phyloP scores from a whole-genome alignment of 2,797 vertebrate species.

The Neosilurus mollespiculum region DNA sequence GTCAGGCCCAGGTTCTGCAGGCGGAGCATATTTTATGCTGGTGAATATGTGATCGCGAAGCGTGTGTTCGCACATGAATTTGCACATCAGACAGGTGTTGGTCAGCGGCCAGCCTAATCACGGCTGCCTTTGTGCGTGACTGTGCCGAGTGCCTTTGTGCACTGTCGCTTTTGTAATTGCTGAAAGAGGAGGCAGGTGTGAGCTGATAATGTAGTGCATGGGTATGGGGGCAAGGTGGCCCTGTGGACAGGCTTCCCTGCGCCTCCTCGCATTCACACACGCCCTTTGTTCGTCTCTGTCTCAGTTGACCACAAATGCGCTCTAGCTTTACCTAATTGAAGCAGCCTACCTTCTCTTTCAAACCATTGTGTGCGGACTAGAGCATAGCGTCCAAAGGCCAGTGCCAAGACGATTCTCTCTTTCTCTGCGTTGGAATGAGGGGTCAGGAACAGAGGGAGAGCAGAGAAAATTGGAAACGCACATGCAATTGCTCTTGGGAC shows the following conservation, averaged over 20 bases:
- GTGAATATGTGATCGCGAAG: conserved; percentile 35
- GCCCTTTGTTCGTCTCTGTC: conserved; percentile 56
- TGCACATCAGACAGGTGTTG: conserved; percentile 48
- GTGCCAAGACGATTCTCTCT: conserved; percentile 73
- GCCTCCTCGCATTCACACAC: conserved; percentile 29
- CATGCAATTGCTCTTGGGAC: conserved; percentile 43
- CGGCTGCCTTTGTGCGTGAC: conserved; percentile 35
- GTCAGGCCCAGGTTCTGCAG: conserved; percentile 10
- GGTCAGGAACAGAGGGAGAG: conserved; percentile 68
- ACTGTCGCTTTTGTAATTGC: conserved; percentile 45
- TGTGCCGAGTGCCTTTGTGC: conserved; percentile 44
- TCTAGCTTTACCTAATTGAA: conserved; percentile 73
- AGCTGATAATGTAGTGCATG: conserved; percentile 51
- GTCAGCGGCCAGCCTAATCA: conserved; percentile 42
- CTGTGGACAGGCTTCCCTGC: conserved; percentile 50
- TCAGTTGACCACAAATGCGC: conserved; percentile 47
- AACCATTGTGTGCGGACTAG: conserved; percentile 66
- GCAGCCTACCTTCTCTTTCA: conserved; percentile 65
- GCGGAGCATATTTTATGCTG: conserved; percentile 1
- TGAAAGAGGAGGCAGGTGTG: conserved; percentile 54
- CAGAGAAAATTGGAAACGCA: conserved; percentile 68
- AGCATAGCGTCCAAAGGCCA: conserved; percentile 2
- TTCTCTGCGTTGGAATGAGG: conserved; percentile 67
- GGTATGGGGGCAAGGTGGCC: conserved; percentile 25
- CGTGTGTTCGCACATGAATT: conserved; percentile 43